Conservation (phyloP, 2,888 invertebrate genomes). For the Didymodactylos carnosus region DNA sequence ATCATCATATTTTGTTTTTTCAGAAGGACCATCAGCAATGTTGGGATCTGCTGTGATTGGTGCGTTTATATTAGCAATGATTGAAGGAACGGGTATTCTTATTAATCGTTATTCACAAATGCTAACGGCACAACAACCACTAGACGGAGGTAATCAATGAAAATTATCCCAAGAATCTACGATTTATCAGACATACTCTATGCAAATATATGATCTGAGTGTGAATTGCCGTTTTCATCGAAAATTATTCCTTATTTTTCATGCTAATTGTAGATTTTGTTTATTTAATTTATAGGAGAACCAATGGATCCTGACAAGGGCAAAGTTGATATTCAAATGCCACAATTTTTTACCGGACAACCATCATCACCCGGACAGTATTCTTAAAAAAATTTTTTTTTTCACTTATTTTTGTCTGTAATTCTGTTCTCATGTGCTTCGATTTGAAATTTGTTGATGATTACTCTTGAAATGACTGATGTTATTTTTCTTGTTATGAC, state of each 20-base stretch:
- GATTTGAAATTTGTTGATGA: too few relatives aligned
- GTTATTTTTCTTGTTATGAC: too few relatives aligned
- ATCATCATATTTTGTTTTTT: slow-evolving; percentile 16
- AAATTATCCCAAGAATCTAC: too few relatives aligned
- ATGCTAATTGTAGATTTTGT: not conserved
- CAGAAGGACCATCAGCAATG: slow-evolving; percentile 41
- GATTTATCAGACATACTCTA: too few relatives aligned
- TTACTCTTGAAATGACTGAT: too few relatives aligned
- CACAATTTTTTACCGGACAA: not conserved
- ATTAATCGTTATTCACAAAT: not conserved
- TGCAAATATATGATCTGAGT: too few relatives aligned
- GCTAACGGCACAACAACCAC: not conserved
- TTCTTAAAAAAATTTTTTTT: too few relatives aligned
- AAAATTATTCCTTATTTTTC: not conserved
- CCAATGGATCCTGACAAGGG: not conserved
- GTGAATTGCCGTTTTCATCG: too few relatives aligned
- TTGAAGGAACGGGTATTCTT: slow-evolving; percentile 52
- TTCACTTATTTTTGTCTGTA: too few relatives aligned
- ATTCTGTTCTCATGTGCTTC: too few relatives aligned
- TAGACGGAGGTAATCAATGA: too few relatives aligned
- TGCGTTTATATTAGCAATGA: slow-evolving; percentile 76
- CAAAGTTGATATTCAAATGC: not conserved
- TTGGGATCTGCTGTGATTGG: slow-evolving; percentile 83
- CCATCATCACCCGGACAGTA: not conserved
- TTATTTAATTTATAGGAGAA: not conserved